Conservation (phyloP, 1,140 invertebrate species). For the Zaprionus ornatus region DNA sequence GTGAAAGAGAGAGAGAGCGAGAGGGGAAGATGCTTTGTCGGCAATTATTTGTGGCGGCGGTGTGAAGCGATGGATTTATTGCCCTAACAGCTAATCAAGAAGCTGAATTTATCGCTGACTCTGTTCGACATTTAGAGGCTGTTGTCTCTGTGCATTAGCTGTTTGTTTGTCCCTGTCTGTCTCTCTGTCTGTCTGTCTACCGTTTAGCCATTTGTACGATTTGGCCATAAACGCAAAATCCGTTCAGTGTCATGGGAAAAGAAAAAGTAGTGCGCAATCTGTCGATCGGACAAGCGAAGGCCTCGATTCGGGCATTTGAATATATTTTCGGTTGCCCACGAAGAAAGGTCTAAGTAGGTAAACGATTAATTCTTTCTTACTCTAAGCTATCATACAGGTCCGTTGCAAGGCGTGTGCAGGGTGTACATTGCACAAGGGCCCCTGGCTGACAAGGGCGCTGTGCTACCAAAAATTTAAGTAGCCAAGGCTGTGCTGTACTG, state of each 20-base stretch:
- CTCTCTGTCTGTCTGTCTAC: neutral
- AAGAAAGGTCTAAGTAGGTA: neutral
- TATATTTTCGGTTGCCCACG: neutral
- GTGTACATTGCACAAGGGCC: too few species aligned
- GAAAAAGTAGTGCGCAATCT: constrained; percentile 39
- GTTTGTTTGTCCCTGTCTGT: constrained; percentile 2
- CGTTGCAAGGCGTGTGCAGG: too few species aligned
- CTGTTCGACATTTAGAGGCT: constrained; percentile 69
- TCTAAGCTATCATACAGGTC: neutral
- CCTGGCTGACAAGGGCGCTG: too few species aligned
- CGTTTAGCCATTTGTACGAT: constrained; percentile 5
- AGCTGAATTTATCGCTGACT: constrained; percentile 76
- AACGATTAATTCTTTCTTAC: neutral
- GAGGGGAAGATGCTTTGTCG: constrained; percentile 66
- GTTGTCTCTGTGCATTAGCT: constrained; percentile 36
- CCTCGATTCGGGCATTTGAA: constrained; percentile 1
- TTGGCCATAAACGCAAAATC: constrained; percentile 34
- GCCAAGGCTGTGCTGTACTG: too few species aligned
- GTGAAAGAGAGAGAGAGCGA: neutral
- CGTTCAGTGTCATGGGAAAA: constrained; percentile 60
- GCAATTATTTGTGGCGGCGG: constrained; percentile 67
- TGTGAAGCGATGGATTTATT: constrained; percentile 74
- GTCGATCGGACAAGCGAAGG: constrained; percentile 29
- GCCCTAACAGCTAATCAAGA: constrained; percentile 74
- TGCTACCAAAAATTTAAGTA: too few species aligned